Evolutionary conservation across 2,888 invertebrate genomes (phyloP).

Genomic region (Tineola bisselliella): DNA sequence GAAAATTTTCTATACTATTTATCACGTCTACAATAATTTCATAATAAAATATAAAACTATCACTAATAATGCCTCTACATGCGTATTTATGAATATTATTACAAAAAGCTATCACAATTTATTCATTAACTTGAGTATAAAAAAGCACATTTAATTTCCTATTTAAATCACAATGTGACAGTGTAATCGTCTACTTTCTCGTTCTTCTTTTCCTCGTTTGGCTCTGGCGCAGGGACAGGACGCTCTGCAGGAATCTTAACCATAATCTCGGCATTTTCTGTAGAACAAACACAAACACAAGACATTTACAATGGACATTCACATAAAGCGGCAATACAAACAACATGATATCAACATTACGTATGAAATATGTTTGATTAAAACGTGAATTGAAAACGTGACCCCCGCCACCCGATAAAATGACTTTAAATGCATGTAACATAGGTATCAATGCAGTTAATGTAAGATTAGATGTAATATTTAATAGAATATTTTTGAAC

Average conservation of each 20-base stretch:
- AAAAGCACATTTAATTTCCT: no score
- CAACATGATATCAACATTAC: not conserved
- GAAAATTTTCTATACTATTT: no score
- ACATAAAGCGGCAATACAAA: not conserved
- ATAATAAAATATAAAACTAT: no score
- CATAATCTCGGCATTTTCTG: conserved; percentile 54
- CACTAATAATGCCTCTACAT: no score
- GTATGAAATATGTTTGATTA: not conserved
- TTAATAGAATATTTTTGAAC: not conserved
- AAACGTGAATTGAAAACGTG: conserved; percentile 6
- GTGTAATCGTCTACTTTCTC: not conserved
- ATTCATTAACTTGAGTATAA: no score
- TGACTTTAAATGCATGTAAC: not conserved
- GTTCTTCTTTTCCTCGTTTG: conserved; percentile 23
- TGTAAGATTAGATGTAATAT: not conserved
- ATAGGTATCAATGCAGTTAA: not conserved
- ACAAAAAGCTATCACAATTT: no score
- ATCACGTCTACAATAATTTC: no score
- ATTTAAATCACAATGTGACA: not conserved
- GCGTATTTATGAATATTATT: no score
- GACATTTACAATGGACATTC: conserved; percentile 21
- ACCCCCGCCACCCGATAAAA: conserved; percentile 6
- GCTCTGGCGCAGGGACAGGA: conserved; percentile 28
- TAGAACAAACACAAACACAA: conserved; percentile 39
- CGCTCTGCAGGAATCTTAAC: conserved; percentile 46